A percentile compares a stretch with the other conserved stretches of the same genome.
Evolutionary conservation across 2,797 vertebrate species (phyloP).

Genomic region (Cossypha caffra): DNA sequence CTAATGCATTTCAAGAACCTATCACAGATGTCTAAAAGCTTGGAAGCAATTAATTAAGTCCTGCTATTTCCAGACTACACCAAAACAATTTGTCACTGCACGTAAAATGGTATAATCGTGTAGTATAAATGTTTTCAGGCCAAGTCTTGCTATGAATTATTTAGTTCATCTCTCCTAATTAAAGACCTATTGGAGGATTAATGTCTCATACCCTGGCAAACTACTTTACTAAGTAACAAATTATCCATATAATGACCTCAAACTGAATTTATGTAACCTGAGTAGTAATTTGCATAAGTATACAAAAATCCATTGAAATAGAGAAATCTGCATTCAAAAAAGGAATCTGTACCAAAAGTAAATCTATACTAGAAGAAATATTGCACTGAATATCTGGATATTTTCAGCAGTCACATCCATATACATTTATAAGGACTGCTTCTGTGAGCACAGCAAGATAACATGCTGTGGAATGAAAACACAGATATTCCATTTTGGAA

Average conservation of each 20-base stretch:
- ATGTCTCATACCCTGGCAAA: constrained; percentile 79
- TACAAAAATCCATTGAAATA: constrained; percentile 27
- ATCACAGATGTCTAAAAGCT: constrained; percentile 76
- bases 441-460: neutral
- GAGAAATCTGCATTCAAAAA: neutral
- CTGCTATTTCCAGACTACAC: constrained; percentile 75
- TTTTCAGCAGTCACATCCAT: neutral
- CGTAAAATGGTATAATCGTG: constrained; percentile 78
- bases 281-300: constrained; percentile 58
- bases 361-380: neutral
- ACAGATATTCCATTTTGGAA: neutral
- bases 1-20: constrained; percentile 72
- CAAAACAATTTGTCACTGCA: constrained; percentile 81
- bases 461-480: neutral
- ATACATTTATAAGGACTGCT: neutral
- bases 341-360: neutral
- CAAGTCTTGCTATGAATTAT: constrained; percentile 79
- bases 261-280: constrained; percentile 73
- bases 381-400: neutral
- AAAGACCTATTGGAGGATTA: constrained; percentile 79
- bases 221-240: constrained; percentile 81
- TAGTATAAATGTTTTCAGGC: constrained; percentile 79
- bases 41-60: constrained; percentile 79
- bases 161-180: constrained; percentile 81
- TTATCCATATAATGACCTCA: constrained; percentile 78